Conservation (phyloP, 2,113 vertebrate species). For the Sialia sialis region DNA sequence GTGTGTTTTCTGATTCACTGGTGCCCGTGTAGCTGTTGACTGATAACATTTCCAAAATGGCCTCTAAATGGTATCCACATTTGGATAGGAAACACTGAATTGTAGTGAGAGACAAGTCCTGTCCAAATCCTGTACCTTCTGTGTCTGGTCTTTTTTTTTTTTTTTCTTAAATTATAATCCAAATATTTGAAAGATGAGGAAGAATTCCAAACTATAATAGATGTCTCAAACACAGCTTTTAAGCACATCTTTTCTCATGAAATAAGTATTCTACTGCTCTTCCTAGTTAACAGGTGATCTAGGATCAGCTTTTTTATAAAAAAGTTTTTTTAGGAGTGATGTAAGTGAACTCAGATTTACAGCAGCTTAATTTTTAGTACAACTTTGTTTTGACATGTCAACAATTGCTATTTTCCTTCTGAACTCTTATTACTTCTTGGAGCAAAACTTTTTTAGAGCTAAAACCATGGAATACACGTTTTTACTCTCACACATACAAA, state of each 20-base stretch:
- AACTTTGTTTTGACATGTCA: constrained; percentile 44
- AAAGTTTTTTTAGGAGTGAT: not conserved
- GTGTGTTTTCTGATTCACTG: constrained; percentile 69
- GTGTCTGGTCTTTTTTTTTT: constrained; percentile 8
- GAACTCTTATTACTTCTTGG: constrained; percentile 33
- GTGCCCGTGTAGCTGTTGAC: constrained; percentile 63
- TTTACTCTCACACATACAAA: not conserved
- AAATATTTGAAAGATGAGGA: constrained; percentile 42
- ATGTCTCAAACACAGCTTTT: constrained; percentile 20
- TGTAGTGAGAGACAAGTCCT: constrained; percentile 55
- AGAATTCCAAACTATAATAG: not conserved
- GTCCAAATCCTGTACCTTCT: constrained; percentile 58
- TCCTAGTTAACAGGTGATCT: constrained; percentile 27
- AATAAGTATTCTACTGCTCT: constrained; percentile 31
- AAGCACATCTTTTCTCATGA: constrained; percentile 24
- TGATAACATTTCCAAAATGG: constrained; percentile 52
- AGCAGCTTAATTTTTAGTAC: constrained; percentile 53
- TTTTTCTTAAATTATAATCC: constrained; percentile 10
- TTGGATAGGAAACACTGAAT: constrained; percentile 41
- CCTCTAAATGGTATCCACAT: constrained; percentile 64
- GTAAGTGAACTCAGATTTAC: constrained; percentile 2
- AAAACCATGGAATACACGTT: constrained; percentile 12
- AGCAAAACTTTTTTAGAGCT: constrained; percentile 50
- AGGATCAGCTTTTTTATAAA: constrained; percentile 2
- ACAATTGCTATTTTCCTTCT: constrained; percentile 10